These are phyloP conservation scores for Caenorhabditis briggsae DNA, from an alignment of 1,140 invertebrate species.

Conservation along the genomic window DNA sequence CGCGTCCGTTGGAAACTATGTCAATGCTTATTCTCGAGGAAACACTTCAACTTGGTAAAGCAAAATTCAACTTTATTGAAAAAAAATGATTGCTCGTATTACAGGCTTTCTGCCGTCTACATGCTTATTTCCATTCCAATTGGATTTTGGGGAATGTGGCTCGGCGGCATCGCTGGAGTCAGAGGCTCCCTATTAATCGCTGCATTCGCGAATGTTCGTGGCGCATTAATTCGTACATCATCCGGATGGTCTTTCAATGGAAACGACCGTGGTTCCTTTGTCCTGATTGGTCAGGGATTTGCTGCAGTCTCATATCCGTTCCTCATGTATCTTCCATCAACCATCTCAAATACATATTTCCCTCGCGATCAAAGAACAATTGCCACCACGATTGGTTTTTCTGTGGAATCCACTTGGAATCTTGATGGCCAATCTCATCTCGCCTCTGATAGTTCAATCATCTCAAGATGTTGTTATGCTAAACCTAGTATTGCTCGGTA, in stretches of 20 bases:
- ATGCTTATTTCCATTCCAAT: background rate
- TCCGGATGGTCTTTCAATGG: background rate
- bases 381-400: background rate
- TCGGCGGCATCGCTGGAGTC: too few species aligned
- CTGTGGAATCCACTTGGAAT: background rate
- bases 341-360: background rate
- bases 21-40: background rate
- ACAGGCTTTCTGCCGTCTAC: background rate
- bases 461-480: background rate
- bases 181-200: too few species aligned
- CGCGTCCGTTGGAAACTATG: background rate
- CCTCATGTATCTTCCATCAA: slow-evolving; percentile 25
- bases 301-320: background rate
- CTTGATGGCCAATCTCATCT: background rate
- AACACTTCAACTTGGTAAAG: background rate
- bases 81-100: background rate
- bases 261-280: background rate
- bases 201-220: background rate
- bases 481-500: background rate
- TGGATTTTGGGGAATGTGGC: background rate
- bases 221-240: background rate
- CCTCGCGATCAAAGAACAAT: background rate
- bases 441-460: slow-evolving; percentile 4
- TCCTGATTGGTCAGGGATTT: background rate
- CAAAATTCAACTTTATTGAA: background rate